Base-by-base conservation (phyloP, 2,113 vertebrate genomes). In the Acrocephalus kingi region DNA sequence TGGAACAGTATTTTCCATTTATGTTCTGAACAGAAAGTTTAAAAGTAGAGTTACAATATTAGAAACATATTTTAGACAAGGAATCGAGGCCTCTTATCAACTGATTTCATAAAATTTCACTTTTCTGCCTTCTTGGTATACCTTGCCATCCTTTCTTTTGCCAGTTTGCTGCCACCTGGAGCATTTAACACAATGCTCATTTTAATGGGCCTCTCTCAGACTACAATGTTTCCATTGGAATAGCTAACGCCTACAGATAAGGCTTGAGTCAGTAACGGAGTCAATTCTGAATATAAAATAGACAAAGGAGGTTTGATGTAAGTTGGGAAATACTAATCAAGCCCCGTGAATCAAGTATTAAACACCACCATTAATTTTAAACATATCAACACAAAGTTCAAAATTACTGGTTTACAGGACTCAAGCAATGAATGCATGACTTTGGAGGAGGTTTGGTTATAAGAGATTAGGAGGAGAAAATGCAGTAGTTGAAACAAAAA, bases 301-400 rank as follows among this genome's bases (percentile, higher is more conserved):
- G 73, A 93, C 62, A 83, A 93, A 95, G 35, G 56, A 77, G 59
- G n/a, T 77, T 94, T 90, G 77, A 85, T 90, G 35, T 92, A 83
- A 90, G 67, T 80, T 90, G 55, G 75, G 88, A 95, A 95, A 96
- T 95, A 95, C 63, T 92, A 95, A 90, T 90, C 83, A 93, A 88
- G 82, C 28, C 54, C 71, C 48, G 23, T 87, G 84, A 89, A 95
- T 89, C 81, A 87, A 90, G 75, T 56, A 89, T 93, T 93, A 91
- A 85, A 91, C 59, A 90, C 84, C 78, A 89, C 77, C 67, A 74
- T 69, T 92, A 85, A 82, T 85, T 84, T 94, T 79, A 86, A 92
- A 94, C 63, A 61, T 78, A 95, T 76, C 85, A 93, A 94, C 87
- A 91, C 64, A 79, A 81, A 75, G 84, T 46, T 94, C 55, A 72